phyloP scores from a whole-genome alignment of 2,113 vertebrate species.

The Fregata magnificens region DNA sequence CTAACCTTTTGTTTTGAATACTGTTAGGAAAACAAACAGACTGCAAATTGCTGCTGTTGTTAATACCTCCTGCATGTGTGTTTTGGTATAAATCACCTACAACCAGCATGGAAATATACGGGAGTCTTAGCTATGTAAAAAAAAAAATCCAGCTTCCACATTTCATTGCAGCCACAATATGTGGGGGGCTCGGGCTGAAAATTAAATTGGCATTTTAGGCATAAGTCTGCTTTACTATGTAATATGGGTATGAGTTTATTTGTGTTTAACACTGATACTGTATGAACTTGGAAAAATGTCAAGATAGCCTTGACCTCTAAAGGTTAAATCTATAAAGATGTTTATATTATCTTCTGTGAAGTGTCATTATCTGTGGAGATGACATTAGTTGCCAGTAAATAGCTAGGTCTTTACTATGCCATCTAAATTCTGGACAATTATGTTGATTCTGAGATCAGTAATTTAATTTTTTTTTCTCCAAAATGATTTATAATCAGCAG shows the following conservation, averaged over 20 bases:
- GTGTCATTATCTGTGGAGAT: background rate
- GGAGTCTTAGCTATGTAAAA: background rate
- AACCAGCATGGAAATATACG: background rate
- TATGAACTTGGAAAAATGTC: background rate
- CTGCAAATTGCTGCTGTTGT: background rate
- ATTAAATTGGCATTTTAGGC: background rate
- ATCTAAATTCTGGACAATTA: background rate
- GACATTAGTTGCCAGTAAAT: background rate
- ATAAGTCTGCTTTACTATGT: background rate
- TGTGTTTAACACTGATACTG: background rate
- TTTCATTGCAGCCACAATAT: background rate
- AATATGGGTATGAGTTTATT: background rate
- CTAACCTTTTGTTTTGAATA: background rate
- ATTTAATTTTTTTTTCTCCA: background rate
- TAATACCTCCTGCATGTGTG: background rate
- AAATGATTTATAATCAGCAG: background rate
- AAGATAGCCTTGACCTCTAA: background rate
- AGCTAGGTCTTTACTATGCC: background rate
- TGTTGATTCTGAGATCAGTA: background rate
- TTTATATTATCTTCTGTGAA: background rate
- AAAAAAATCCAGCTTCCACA: rapidly evolving
- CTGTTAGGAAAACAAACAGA: background rate
- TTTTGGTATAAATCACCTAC: background rate
- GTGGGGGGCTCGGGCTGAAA: background rate
- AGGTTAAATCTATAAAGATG: background rate